Base-by-base conservation (phyloP, 2,888 invertebrate species). In the Acronicta leporina region DNA sequence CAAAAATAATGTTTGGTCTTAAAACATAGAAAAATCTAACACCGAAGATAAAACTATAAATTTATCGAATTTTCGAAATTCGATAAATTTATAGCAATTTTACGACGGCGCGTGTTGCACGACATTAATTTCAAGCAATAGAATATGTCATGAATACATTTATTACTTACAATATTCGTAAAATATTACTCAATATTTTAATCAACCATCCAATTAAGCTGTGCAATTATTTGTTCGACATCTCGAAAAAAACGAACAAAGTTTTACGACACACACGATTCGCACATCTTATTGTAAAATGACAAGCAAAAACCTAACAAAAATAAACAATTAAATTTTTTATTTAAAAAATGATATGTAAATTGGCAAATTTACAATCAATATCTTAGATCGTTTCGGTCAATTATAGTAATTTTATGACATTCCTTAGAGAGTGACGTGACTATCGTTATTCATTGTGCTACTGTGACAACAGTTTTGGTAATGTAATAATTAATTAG, bases 311-410 rank as follows among this genome's bases (percentile, higher is more conserved):
- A 68, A 66, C 75, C 73, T 81, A 82, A 84, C 73, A 82, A 82
- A 84, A 80, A 79, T 46, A 82, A 68, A 85, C 83, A 87, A 85
- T 86, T 82, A 86, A 84, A 85, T 77, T 79, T n/a, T 63, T 73
- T 77, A 68, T 80, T 77, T 66, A 82, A 73, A 63, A 84, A 87
- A 89, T 87, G 75, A 83, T 75, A 91, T 92, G 90, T 82, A 89
- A 92, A 92, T 92, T 86, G 82, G 78, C 83, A 86, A 85, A 89
- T 92, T 91, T 87, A 91, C 83, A 91, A 92, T 88, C 89, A 85
- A 86, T 87, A 87, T 85, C 35, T 79, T 74, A 70, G 75, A 79
- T 81, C 80, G 84, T 86, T 87, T 83, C 70, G 80, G 77, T 85
- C 83, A 85, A 88, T 89, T 87, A 87, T 87, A 81, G 80, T 75